Evolutionary conservation across 2,888 invertebrate species (phyloP).

Genomic region (Germaria angustata): DNA sequence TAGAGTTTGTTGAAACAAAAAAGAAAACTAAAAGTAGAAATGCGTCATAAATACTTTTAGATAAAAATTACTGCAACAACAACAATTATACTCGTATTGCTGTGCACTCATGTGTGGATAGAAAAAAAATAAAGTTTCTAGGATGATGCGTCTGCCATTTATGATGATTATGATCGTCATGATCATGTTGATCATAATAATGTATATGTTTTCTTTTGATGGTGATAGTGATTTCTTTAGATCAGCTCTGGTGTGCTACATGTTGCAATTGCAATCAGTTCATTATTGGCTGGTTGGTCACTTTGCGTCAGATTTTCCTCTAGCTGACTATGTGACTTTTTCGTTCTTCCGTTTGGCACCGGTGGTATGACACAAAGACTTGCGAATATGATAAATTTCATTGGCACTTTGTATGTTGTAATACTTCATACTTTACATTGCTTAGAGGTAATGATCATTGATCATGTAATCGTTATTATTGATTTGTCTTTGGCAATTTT

Average conservation of each 20-base stretch:
- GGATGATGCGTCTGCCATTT: slow-evolving; percentile 56
- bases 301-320: slow-evolving; percentile 13
- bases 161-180: slow-evolving; percentile 37
- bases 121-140: slow-evolving; percentile 33
- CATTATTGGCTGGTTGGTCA: slow-evolving; percentile 42
- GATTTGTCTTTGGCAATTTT: slow-evolving; percentile 5
- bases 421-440: slow-evolving; percentile 66
- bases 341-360: slow-evolving; percentile 21
- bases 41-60: slow-evolving; percentile 64
- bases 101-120: background rate
- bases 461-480: slow-evolving; percentile 62
- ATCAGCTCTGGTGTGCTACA: slow-evolving; percentile 9
- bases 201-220: no score
- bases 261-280: slow-evolving; percentile 40
- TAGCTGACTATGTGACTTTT: background rate
- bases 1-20: slow-evolving; percentile 3
- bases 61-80: slow-evolving; percentile 47
- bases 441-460: slow-evolving; percentile 64
- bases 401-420: slow-evolving; percentile 66
- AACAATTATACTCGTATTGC: background rate
- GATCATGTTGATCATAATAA: slow-evolving; percentile 20
- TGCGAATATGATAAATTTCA: slow-evolving; percentile 67
- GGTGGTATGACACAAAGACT: slow-evolving; percentile 54
- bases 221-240: slow-evolving; percentile 24
- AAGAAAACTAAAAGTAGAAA: slow-evolving; percentile 55